Conservation (phyloP, 2,888 invertebrate genomes). For the Dascillus cervinus region DNA sequence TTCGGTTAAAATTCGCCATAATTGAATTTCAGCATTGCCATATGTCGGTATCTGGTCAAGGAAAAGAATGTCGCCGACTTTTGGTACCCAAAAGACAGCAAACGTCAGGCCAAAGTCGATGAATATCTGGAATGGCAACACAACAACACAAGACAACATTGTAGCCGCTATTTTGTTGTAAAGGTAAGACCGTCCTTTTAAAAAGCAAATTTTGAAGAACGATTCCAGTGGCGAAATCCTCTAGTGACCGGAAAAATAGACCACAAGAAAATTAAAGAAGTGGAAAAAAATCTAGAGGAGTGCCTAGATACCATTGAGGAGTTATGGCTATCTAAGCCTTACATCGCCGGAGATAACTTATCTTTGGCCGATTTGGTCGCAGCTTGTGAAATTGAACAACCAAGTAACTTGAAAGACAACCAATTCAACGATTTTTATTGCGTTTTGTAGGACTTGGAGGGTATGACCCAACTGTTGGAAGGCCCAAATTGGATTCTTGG, state of each 20-base stretch:
- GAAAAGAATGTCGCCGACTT: slow-evolving; percentile 50
- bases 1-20: too few species aligned
- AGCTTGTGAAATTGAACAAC: slow-evolving; percentile 71
- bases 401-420: too few species aligned
- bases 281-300: slow-evolving; percentile 46
- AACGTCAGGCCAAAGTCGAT: slow-evolving; percentile 56
- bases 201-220: slow-evolving; percentile 4
- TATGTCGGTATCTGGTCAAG: slow-evolving; percentile 57
- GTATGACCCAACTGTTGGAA: slow-evolving; percentile 54
- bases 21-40: slow-evolving; percentile 58
- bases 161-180: slow-evolving; percentile 51
- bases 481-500: slow-evolving; percentile 57
- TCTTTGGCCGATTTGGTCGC: slow-evolving; percentile 69
- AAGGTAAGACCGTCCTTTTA: too few species aligned
- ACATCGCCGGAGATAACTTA: slow-evolving; percentile 54
- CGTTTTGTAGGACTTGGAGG: slow-evolving; percentile 56
- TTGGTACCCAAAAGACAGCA: slow-evolving; percentile 59
- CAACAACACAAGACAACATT: slow-evolving; percentile 51
- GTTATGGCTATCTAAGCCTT: slow-evolving; percentile 46
- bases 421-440: too few species aligned
- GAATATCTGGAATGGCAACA: slow-evolving; percentile 77
- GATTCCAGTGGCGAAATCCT: slow-evolving; percentile 45
- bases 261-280: slow-evolving; percentile 37
- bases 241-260: slow-evolving; percentile 43
- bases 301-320: slow-evolving; percentile 51